Base-by-base conservation (phyloP, 2,888 invertebrate genomes). In the Cloeon dipterum region DNA sequence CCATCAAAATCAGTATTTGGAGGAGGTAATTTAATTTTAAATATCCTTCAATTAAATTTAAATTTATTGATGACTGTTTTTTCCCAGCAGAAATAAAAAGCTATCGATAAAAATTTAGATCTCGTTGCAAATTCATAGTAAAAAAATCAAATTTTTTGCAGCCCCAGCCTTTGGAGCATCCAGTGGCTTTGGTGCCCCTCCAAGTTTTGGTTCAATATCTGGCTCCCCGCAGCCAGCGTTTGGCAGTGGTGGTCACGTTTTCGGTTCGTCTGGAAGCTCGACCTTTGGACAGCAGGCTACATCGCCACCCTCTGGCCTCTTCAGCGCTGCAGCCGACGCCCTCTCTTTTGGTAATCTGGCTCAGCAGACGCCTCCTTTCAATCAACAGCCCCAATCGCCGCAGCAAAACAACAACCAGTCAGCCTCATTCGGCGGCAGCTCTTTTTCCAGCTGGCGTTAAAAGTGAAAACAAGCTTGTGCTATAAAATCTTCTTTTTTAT, bases 381-480 rank as follows among this genome's bases (percentile, higher is more conserved):
- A 29, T 5, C 29, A 29, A 16, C 23, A 23, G 23, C 23, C 23
- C 23, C 23, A 23, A 11, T 23, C 7, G 11, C 23, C 7, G 23
- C 29, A n/a, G 16, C 8, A 14, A 7, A 29, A 29, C n/a, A 29
- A 29, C 14, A 29, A 29, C 5, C 29, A 29, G 14, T 8, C 10
- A 16, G 14, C 10, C 13, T 29, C 29, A 5, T 29, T 29, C 16
- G 29, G 29, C 14, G 29, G 29, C 14, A 29, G 5, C 16, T 29
- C 29, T n/a, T 29, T 29, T 14, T 29, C 29, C n/a, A 29, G 29
- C n/a, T 29, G 29, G 29, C 8, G 29, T 7, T 29, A 29, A 29
- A 23, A 23, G n/a, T 25, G 23, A 23, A n/a, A n/a, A 23, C 25
- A 23, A n/a, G 23, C n/a, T 23, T n/a, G n/a, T 8, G 8, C 23